Base-by-base conservation (phyloP, 2,888 invertebrate genomes). In the Petrolisthes cinctipes region DNA sequence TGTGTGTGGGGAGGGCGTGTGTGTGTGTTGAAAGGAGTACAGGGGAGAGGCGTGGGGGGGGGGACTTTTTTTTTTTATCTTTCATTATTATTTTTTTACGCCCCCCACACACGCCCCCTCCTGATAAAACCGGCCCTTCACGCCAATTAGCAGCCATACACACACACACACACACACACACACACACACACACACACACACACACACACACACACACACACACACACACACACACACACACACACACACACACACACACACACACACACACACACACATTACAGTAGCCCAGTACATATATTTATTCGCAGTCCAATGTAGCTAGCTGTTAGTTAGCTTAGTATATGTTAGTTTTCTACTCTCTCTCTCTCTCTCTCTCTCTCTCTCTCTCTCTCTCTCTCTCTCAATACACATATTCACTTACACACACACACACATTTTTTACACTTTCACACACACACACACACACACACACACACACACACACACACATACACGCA, bases 81-180 rank as follows among this genome's bases (percentile, higher is more conserved):
- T 37, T 37, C 37, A 37, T 37, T 37, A 37, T 37, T 37, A 37
- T 37, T 37, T 37, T 37, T 37, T 37, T 37, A 37, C 37, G 37
- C 37, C 78, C 14, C 78, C 23, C 78, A 1, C 1, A 1, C 78
- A 14, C 78, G n/a, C 78, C 78, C 78, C 37, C 78, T n/a, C 78
- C 23, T 14, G n/a, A 51, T 53, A 6, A 5, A 11, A 6, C 17
- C 5, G 4, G 6, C 11, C 37, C 37, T 37, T 17, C 73, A 14
- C 73, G 14, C 73, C 23, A 73, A 20, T 23, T 23, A 73, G 37
- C 76, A 37, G 5, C 20, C 37, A 76, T 6, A 23, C 11, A 76
- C 14, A 76, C 73, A 73, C 73, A 73, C 73, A 73, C 73, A 73
- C 73, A 73, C 73, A 73, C 73, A 73, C 73, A 73, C 73, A 73